Percentiles rank a stretch among this genome's conserved stretches.
These are phyloP conservation scores for Copidosoma floridanum DNA, from an alignment of 1,140 invertebrate genomes.

Conservation along the genomic window DNA sequence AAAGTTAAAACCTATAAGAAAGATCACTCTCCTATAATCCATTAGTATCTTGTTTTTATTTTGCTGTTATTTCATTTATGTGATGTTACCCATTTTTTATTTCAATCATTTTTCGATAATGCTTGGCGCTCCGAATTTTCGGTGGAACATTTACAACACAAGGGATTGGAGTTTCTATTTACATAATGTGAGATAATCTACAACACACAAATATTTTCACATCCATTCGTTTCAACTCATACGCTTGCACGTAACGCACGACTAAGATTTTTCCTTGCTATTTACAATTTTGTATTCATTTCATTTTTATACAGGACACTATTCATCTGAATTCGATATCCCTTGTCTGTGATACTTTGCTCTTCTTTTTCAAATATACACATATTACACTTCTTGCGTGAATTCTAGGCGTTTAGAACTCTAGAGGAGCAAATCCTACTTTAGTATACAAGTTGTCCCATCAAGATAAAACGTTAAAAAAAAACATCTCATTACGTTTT, in stretches of 20 bases:
- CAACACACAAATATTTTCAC: constrained; percentile 20
- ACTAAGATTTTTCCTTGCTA: constrained; percentile 14
- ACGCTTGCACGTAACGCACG: neutral
- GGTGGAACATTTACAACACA: constrained; percentile 44
- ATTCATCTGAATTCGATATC: constrained; percentile 1
- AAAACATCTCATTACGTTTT: no score
- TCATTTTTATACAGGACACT: constrained; percentile 17
- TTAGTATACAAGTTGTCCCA: constrained; percentile 23
- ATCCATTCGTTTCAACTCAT: neutral
- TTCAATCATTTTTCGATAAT: no score
- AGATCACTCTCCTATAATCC: constrained; percentile 37
- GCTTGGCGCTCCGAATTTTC: no score
- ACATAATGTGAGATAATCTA: constrained; percentile 45
- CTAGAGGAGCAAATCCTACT: constrained; percentile 13
- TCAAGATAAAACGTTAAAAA: constrained; percentile 4
- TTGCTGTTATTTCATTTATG: constrained; percentile 12
- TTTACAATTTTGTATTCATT: constrained; percentile 22
- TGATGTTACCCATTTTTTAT: no score
- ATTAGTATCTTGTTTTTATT: constrained; percentile 31
- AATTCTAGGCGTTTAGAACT: constrained; percentile 7
- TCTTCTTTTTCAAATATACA: constrained; percentile 15
- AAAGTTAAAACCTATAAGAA: constrained; percentile 51
- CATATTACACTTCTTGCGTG: constrained; percentile 21
- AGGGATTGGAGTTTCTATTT: constrained; percentile 39
- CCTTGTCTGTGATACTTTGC: neutral